Conservation (phyloP, 2,113 vertebrate genomes). For the Aptenodytes patagonicus region DNA sequence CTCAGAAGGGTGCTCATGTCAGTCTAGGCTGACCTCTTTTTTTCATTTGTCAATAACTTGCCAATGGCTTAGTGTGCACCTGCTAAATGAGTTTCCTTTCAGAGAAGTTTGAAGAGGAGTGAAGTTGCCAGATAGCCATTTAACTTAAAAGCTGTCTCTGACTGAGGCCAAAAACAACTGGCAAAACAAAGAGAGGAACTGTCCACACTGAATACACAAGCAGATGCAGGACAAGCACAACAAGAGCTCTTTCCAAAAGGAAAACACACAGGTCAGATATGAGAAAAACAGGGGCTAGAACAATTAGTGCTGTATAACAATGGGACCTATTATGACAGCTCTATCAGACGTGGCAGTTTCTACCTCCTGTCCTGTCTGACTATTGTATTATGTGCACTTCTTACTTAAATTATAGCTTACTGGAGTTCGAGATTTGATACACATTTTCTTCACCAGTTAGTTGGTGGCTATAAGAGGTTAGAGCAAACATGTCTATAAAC, state of each 20-base stretch:
- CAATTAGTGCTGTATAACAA: background rate
- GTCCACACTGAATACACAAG: background rate
- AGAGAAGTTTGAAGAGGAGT: constrained; percentile 30
- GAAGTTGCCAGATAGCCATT: constrained; percentile 22
- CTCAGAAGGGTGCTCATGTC: background rate
- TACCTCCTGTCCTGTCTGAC: background rate
- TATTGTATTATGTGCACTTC: background rate
- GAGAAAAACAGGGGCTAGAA: background rate
- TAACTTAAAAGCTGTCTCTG: constrained; percentile 31
- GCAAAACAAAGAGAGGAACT: constrained; percentile 2
- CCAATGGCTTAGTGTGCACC: constrained; percentile 22
- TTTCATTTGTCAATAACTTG: constrained; percentile 41
- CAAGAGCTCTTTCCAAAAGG: background rate
- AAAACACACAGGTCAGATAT: background rate
- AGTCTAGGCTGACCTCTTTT: background rate
- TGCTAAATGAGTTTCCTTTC: constrained; percentile 36
- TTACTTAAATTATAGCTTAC: background rate
- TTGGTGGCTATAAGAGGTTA: background rate
- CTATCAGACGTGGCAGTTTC: background rate
- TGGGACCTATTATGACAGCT: background rate
- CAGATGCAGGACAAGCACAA: background rate
- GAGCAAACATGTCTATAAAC: background rate
- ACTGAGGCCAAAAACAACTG: background rate
- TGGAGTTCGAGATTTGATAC: background rate
- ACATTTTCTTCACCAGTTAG: background rate